These are phyloP conservation scores for Gulo gulo DNA, from an alignment of 2,113 vertebrate species.

Conservation along the genomic window DNA sequence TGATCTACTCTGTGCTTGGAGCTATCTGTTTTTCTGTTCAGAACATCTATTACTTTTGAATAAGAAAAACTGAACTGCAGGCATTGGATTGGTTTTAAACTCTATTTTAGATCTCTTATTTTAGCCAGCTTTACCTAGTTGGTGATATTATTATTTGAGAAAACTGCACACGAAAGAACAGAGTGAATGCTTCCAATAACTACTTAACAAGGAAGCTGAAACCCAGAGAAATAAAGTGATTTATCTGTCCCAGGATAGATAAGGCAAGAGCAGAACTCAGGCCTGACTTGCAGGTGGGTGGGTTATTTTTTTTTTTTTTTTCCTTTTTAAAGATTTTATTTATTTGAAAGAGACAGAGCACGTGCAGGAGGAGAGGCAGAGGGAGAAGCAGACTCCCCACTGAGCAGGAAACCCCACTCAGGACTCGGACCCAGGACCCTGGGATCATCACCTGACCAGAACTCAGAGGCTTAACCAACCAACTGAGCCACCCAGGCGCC, in stretches of 20 bases:
- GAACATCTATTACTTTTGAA: not conserved
- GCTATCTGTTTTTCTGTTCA: not conserved
- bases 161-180: not conserved
- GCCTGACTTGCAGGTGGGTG: not conserved
- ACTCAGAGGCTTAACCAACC: not conserved
- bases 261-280: not conserved
- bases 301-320: not conserved
- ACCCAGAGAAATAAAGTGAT: not conserved
- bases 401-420: not conserved
- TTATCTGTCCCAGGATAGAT: not conserved
- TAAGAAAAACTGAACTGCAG: not conserved
- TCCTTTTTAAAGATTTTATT: not conserved
- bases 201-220: not conserved
- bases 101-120: conserved; percentile 15
- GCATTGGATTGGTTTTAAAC: not conserved
- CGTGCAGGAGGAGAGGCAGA: not conserved
- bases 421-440: not conserved
- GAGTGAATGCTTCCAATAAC: not conserved
- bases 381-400: not conserved
- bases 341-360: not conserved
- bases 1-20: not conserved
- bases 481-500: not conserved
- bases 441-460: not conserved
- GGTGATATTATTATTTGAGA: not conserved
- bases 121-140: conserved; percentile 16